Evolutionary conservation across 2,888 invertebrate genomes (phyloP).

Genomic region (Cyclophora punctaria): DNA sequence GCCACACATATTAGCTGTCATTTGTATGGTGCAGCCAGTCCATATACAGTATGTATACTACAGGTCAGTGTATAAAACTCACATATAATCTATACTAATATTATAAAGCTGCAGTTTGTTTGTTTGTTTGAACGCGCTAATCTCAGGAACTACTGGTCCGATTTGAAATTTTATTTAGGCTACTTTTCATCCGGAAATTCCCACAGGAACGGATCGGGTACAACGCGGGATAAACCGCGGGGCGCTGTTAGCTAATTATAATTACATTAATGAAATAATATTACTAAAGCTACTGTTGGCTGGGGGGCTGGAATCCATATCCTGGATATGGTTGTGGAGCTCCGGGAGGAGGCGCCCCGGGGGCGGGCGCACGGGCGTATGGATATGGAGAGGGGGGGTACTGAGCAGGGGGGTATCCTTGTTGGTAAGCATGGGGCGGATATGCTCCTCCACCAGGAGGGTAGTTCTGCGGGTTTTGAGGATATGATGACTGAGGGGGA

Average conservation of each 20-base stretch:
- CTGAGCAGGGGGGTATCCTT: constrained; percentile 71
- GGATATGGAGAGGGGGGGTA: constrained; percentile 76
- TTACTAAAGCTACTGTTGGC: constrained; percentile 67
- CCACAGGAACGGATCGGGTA: too few species aligned
- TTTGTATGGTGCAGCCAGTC: too few species aligned
- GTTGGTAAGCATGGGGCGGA: constrained; percentile 71
- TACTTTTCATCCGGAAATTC: too few species aligned
- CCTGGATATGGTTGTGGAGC: constrained; percentile 84
- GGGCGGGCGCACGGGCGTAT: constrained; percentile 75
- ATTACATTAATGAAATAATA: not conserved
- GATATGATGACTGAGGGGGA: constrained; percentile 74
- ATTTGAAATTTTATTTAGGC: too few species aligned
- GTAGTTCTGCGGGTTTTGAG: constrained; percentile 70
- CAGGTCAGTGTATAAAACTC: too few species aligned
- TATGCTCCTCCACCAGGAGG: constrained; percentile 60
- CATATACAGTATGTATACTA: too few species aligned
- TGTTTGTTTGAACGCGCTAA: too few species aligned
- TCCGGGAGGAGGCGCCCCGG: constrained; percentile 81
- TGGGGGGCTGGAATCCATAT: constrained; percentile 87
- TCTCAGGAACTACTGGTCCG: too few species aligned
- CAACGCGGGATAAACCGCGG: too few species aligned
- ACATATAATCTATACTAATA: too few species aligned
- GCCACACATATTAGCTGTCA: too few species aligned
- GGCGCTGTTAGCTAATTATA: not conserved
- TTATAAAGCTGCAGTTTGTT: too few species aligned